phyloP scores from a whole-genome alignment of 2,113 vertebrate species.

The Alces alces region DNA sequence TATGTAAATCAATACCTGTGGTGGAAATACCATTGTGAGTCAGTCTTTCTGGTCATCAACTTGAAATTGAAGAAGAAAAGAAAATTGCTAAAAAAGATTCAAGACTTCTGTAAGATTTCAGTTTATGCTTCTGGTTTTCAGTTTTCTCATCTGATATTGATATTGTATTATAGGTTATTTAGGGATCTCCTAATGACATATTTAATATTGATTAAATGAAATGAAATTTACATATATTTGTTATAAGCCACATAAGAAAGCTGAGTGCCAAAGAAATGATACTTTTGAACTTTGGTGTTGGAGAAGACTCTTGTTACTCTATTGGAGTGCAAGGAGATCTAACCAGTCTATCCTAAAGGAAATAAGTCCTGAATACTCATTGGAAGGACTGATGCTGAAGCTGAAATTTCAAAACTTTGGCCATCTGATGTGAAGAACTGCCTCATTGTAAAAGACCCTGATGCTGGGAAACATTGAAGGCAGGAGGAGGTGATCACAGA shows the following conservation, averaged over 20 bases:
- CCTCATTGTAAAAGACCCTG: not conserved
- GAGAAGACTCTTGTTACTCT: not conserved
- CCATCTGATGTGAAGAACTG: not conserved
- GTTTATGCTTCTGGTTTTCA: not conserved
- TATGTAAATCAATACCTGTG: not conserved
- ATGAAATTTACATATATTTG: not conserved
- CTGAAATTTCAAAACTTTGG: not conserved
- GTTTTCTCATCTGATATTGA: not conserved
- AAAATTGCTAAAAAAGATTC: not conserved
- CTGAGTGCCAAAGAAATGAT: not conserved
- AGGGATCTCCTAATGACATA: not conserved
- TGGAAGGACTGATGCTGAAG: not conserved
- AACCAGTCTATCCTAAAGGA: not conserved
- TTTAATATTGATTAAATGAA: not conserved
- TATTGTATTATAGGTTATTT: not conserved
- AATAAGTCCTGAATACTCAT: not conserved
- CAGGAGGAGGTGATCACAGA: not conserved
- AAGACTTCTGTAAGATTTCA: not conserved
- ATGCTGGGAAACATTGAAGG: not conserved
- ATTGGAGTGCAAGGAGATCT: not conserved
- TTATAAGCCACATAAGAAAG: not conserved
- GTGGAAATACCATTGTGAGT: not conserved
- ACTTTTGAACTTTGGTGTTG: not conserved
- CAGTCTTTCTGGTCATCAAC: not conserved
- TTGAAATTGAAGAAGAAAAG: not conserved